Evolutionary conservation across 1,140 invertebrate species (phyloP), one percentile per base, ranked within the genome.

Genomic region (Hyposmocoma kahamanoa): DNA sequence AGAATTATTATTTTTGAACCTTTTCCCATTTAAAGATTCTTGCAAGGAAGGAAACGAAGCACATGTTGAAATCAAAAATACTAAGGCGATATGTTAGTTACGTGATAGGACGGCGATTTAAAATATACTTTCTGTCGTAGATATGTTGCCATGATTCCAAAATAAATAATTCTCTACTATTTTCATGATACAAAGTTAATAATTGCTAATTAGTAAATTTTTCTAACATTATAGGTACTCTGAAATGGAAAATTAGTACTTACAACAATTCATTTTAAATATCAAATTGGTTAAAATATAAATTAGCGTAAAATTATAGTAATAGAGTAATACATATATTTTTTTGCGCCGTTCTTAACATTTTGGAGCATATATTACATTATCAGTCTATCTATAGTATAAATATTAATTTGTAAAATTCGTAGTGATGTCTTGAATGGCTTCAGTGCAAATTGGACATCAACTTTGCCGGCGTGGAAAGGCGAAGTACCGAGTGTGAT

Each of bases 71-170:
- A 6, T 36, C 10, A 36, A 13, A n/a, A 3, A 42, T 54, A 38
- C 50, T 63, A 54, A 60, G 38, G 67, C 67, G 77, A 81, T 79
- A 81, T 81, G 77, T 82, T 50, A 54, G 66, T 79, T 72, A 66
- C 65, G 50, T 60, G 62, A 67, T 38, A 72, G 78, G 78, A 82
- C 78, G 78, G 78, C 66, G 67, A 63, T 74, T 67, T 43, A 50
- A 62, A 60, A 67, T 63, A 72, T 65, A 70, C 22, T 47, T 58
- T 28, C 49, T 47, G 36, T 49, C 34, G 56, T 56, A 64, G 63
- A 77, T 73, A 76, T 73, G 72, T 71, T 39, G 55, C n/a, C n/a
- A n/a, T n/a, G n/a, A 42, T 22, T 48, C 32, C 36, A 48, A 48
- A 53, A 53, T 47, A 53, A 53, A 53, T 48, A 48, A n/a, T 39